Evolutionary conservation across 2,797 vertebrate species (phyloP).

Genomic region (Rhinella marina): DNA sequence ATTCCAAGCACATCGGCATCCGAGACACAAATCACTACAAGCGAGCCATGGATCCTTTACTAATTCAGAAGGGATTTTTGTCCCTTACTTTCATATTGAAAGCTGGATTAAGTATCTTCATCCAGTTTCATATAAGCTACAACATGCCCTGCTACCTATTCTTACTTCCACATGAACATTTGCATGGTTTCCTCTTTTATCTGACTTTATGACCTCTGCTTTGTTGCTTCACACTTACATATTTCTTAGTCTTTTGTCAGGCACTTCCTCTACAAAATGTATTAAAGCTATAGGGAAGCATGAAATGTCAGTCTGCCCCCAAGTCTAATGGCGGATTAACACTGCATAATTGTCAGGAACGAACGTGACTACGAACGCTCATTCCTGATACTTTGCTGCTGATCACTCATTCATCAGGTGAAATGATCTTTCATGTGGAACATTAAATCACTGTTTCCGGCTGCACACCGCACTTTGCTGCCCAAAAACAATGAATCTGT

Average conservation of each 20-base stretch:
- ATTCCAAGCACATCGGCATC: neutral
- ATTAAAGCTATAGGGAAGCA: neutral
- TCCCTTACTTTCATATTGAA: neutral
- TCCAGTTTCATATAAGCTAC: neutral
- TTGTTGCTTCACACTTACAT: neutral
- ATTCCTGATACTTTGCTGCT: too few species aligned
- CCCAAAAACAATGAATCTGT: too few species aligned
- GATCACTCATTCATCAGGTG: too few species aligned
- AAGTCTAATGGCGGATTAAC: too few species aligned
- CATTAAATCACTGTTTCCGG: too few species aligned
- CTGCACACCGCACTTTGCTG: too few species aligned
- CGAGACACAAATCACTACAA: too few species aligned
- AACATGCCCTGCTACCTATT: neutral
- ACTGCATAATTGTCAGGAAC: too few species aligned
- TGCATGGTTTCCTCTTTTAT: neutral
- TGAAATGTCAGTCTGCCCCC: neutral
- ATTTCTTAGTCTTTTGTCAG: too few species aligned
- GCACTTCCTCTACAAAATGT: neutral
- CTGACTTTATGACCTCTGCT: neutral
- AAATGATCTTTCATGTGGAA: too few species aligned
- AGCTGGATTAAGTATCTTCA: too few species aligned
- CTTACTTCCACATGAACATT: slow-evolving; percentile 1
- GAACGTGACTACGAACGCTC: too few species aligned
- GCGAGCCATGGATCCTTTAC: neutral
- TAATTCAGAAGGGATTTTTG: neutral